Conservation (phyloP, 2,888 invertebrate species). For the Willowsia nigromaculata region DNA sequence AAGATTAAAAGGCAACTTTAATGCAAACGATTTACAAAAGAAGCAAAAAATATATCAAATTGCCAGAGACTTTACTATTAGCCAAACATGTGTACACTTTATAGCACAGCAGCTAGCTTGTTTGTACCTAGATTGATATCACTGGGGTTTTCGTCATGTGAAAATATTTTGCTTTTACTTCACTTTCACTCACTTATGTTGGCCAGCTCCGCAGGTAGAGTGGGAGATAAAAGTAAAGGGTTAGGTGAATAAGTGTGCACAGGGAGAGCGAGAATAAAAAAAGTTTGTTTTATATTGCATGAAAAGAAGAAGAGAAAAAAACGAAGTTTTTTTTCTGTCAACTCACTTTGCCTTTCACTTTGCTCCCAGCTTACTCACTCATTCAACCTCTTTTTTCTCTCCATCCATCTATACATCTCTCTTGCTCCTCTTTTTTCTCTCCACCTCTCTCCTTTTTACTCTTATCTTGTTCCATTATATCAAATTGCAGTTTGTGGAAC, state of each 20-base stretch:
- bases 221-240: not conserved
- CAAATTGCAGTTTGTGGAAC: constrained; percentile 67
- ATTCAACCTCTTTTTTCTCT: constrained; percentile 49
- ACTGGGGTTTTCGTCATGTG: not conserved
- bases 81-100: not conserved
- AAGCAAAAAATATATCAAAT: not conserved
- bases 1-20: constrained; percentile 51
- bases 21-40: not conserved
- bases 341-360: constrained; percentile 57
- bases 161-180: constrained; percentile 16
- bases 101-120: constrained; percentile 3
- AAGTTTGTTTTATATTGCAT: constrained; percentile 54
- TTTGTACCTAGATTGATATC: constrained; percentile 27
- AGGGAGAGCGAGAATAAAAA: not conserved
- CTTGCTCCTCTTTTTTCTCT: constrained; percentile 10
- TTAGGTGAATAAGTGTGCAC: not conserved
- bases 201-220: not conserved
- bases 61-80: not conserved
- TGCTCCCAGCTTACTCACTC: constrained; percentile 49
- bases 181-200: not conserved
- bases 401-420: constrained; percentile 5
- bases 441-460: constrained; percentile 20
- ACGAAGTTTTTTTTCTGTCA: constrained; percentile 57
- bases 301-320: constrained; percentile 36
- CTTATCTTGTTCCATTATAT: constrained; percentile 69